Base-by-base conservation (phyloP, 2,113 vertebrate species). In the Monopterus albus region DNA sequence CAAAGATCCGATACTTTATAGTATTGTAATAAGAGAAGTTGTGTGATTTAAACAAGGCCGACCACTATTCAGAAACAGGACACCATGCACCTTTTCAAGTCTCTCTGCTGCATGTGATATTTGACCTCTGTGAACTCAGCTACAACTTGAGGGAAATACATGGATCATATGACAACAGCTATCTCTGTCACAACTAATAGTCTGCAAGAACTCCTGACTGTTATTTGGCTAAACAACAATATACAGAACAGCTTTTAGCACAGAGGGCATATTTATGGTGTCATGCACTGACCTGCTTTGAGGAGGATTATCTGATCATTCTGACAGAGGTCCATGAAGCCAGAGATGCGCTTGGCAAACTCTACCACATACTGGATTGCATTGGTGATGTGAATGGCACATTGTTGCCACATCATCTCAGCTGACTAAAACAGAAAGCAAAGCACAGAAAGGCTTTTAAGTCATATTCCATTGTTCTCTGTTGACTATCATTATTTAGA, bases 261-360 rank as follows among this genome's bases (percentile, higher is more conserved):
- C 23, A 47, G 59, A 7, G 29, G 14, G 25, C 36, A 46, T 40
- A 18, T 52, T 3, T 11, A 18, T 6, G 40, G 23, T 66, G 26
- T 81, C 15, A 21, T 33, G 62, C 58, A 87, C 89, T 92, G 81
- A 96, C 96, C 96, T 91, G 96, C 95, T 95, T 97, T 97, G 72
- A 97, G 95, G 46, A 97, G 96, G 74, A 97, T 95, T 72, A 97
- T 97, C 87, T 97, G 96, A 90, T 97, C 96, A 0, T 97, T 97
- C 90, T 97, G 96, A 89, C 94, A 95, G 70, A 97, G 93, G 79
- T 97, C 96, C 95, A 97, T 95, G 92, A 97, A 97, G 84, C 96
- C 95, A 1, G 94, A 79, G 73, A 97, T 95, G 73, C 92, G 94
- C 83, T 97, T 96, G 89, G 96, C 96, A 1, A 96, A 97, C 91